A percentile compares a stretch with the other conserved stretches of the same genome.
phyloP scores from a whole-genome alignment of 2,113 vertebrate genomes.

The Bos javanicus region DNA sequence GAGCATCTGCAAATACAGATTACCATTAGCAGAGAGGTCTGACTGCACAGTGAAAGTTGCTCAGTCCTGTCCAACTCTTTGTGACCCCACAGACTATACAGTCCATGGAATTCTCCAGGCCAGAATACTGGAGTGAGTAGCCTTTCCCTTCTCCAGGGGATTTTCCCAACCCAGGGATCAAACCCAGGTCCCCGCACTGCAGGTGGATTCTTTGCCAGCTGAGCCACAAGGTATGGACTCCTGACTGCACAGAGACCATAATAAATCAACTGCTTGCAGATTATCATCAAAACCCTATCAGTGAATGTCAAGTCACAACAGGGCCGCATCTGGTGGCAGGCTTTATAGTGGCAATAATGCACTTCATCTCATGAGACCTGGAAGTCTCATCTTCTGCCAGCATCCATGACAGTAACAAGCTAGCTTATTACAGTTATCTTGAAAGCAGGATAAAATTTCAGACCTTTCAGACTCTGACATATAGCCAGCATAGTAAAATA shows the following conservation, averaged over 20 bases:
- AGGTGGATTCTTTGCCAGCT: background rate
- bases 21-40: background rate
- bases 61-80: background rate
- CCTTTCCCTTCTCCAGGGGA: background rate
- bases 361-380: background rate
- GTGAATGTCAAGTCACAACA: background rate
- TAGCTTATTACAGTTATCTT: background rate
- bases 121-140: background rate
- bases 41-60: background rate
- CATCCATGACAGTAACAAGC: background rate
- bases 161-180: background rate
- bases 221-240: background rate
- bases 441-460: background rate
- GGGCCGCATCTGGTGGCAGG: background rate
- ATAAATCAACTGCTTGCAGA: background rate
- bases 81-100: background rate
- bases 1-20: background rate
- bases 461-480: background rate
- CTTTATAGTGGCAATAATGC: background rate
- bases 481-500: background rate
- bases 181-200: background rate
- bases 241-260: background rate
- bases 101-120: background rate
- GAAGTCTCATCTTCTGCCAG: background rate
- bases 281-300: background rate